phyloP scores from a whole-genome alignment of 2,888 invertebrate genomes.

The Lamproptera curius region DNA sequence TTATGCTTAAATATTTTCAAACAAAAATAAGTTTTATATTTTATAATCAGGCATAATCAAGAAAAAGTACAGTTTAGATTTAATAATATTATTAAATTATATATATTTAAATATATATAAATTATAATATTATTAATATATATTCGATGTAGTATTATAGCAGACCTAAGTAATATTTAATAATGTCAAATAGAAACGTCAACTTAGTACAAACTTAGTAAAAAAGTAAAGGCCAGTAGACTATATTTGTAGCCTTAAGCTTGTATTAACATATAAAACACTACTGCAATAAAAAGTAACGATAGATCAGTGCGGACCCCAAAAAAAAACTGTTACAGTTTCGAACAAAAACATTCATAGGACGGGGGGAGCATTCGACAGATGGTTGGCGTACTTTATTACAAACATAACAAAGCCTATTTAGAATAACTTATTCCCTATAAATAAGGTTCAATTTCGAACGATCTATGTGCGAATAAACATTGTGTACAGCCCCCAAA shows the following conservation, averaged over 20 bases:
- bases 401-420: neutral
- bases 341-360: constrained; percentile 3
- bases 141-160: too few species aligned
- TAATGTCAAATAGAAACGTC: neutral
- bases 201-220: neutral
- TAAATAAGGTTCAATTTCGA: constrained; percentile 21
- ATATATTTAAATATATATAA: neutral
- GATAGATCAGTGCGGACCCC: too few species aligned
- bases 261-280: neutral
- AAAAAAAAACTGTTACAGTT: neutral
- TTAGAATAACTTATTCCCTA: constrained; percentile 4
- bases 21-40: too few species aligned
- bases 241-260: neutral
- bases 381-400: constrained; percentile 26
- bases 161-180: neutral
- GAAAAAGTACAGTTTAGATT: neutral
- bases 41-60: too few species aligned
- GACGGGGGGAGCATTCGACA: constrained; percentile 23
- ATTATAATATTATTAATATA: too few species aligned
- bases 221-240: neutral
- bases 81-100: neutral
- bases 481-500: constrained; percentile 25
- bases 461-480: constrained; percentile 4
- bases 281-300: too few species aligned
- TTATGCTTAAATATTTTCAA: too few species aligned